phyloP scores from a whole-genome alignment of 2,888 invertebrate species.

The Ashinkailepas kermadecensis region DNA sequence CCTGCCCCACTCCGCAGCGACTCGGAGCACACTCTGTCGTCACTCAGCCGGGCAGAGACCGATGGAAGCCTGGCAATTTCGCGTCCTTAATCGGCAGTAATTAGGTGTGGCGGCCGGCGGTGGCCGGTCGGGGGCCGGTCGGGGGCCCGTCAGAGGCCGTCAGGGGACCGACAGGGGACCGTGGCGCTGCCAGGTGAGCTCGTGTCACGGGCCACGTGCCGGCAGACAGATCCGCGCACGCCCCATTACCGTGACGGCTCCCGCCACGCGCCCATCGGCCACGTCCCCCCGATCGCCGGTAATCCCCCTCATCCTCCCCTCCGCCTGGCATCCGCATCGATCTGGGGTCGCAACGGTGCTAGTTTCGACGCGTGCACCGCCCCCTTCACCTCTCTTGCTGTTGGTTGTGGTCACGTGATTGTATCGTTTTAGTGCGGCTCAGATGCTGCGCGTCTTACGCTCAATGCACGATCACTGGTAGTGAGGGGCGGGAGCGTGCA shows the following conservation, averaged over 20 bases:
- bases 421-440: not conserved
- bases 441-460: not conserved
- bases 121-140: not conserved
- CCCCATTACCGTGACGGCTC: not conserved
- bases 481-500: no score
- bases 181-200: not conserved
- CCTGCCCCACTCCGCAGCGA: no score
- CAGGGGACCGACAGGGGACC: not conserved
- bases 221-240: slow-evolving; percentile 6
- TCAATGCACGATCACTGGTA: no score
- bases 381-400: not conserved
- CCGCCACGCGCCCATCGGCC: not conserved
- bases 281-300: not conserved
- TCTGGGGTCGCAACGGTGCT: not conserved
- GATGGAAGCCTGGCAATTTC: no score
- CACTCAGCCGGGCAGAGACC: no score
- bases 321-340: not conserved
- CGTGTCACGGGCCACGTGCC: slow-evolving; percentile 10
- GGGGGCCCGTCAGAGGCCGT: not conserved
- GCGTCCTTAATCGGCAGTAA: not conserved
- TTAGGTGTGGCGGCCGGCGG: not conserved
- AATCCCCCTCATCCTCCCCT: not conserved
- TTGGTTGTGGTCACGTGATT: not conserved
- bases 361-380: not conserved
- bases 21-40: no score